phyloP scores from a whole-genome alignment of 2,797 vertebrate genomes.

The Rhynchonycteris naso region DNA sequence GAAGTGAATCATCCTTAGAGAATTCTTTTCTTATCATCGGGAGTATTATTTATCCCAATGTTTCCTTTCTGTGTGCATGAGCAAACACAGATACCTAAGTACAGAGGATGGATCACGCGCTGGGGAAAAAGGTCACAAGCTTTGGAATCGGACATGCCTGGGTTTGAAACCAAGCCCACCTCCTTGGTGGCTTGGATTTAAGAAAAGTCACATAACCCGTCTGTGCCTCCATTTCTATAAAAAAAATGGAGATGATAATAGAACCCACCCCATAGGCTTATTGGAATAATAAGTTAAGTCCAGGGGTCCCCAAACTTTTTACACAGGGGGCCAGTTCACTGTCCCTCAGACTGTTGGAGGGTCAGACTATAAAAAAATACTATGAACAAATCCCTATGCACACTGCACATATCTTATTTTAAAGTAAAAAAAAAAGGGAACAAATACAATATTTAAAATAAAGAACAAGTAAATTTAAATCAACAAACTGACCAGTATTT shows the following conservation, averaged over 20 bases:
- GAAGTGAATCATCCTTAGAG: not conserved
- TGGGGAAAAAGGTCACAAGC: not conserved
- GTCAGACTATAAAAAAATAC: no score
- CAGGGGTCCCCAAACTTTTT: no score
- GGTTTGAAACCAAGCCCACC: not conserved
- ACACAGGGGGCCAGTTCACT: no score
- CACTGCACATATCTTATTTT: no score
- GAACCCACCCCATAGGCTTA: not conserved
- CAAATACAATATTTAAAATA: no score
- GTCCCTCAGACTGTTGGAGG: no score
- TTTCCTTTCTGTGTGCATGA: not conserved
- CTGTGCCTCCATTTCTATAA: conserved; percentile 9
- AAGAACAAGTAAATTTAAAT: no score
- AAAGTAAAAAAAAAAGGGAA: no score
- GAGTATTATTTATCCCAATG: not conserved
- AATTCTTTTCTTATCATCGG: conserved; percentile 12
- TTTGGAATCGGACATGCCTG: not conserved
- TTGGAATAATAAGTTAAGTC: not conserved
- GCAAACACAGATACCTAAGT: not conserved
- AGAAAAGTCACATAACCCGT: not conserved
- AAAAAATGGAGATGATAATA: not conserved
- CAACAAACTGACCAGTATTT: no score
- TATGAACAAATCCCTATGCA: no score
- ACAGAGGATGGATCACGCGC: not conserved
- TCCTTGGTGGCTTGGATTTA: not conserved